Evolutionary conservation across 2,113 vertebrate genomes (phyloP).

Genomic region (Delphinus delphis): DNA sequence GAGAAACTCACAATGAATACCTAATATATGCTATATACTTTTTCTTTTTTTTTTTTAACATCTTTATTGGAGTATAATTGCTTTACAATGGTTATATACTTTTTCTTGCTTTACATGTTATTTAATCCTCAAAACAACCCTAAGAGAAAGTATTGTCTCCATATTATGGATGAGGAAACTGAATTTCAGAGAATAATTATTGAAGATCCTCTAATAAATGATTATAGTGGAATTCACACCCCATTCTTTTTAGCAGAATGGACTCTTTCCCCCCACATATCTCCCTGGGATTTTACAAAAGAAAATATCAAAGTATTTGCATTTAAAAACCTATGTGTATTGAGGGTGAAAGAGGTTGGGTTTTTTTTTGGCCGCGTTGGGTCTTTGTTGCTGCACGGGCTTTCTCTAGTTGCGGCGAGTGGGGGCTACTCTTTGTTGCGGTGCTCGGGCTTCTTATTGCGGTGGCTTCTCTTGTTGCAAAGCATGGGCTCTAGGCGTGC

Average conservation of each 20-base stretch:
- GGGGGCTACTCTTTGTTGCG: too few species aligned
- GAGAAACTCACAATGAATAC: neutral
- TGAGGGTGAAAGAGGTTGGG: too few species aligned
- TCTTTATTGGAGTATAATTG: too few species aligned
- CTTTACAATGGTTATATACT: neutral
- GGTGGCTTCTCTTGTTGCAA: too few species aligned
- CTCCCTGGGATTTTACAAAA: constrained; percentile 2
- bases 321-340: neutral
- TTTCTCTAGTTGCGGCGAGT: too few species aligned
- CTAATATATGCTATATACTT: neutral
- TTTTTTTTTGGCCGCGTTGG: too few species aligned
- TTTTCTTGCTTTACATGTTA: neutral
- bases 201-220: neutral
- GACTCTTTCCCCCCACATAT: neutral
- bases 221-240: neutral
- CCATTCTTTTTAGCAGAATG: neutral
- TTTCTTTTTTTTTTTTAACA: neutral
- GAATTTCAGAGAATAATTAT: neutral
- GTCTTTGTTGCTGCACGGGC: too few species aligned
- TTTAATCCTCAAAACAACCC: neutral
- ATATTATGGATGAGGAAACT: neutral
- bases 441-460: too few species aligned
- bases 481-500: too few species aligned
- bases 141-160: neutral
- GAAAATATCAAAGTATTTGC: neutral